A percentile compares a stretch with the other conserved stretches of the same genome.
Evolutionary conservation across 2,113 vertebrate genomes (phyloP).

Genomic region (Nerophis lumbriciformis): DNA sequence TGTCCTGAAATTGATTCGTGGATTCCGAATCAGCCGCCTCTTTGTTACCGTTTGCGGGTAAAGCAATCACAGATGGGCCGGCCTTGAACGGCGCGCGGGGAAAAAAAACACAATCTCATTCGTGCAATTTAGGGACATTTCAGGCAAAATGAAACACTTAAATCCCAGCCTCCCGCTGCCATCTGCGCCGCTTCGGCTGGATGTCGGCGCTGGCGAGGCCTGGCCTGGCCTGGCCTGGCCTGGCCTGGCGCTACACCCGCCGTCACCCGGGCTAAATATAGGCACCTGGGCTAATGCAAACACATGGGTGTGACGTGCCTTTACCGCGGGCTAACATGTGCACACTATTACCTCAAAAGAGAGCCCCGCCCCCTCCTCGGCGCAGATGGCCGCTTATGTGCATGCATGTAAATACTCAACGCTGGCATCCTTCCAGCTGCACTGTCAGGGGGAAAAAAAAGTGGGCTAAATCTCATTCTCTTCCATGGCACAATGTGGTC

Average conservation of each 20-base stretch:
- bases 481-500: neutral
- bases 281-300: slow-evolving; percentile 3
- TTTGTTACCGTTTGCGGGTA: neutral
- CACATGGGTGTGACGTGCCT: slow-evolving; percentile 12
- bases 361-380: slow-evolving; percentile 18
- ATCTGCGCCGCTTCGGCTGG: slow-evolving; percentile 15
- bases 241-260: too few species aligned
- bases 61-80: slow-evolving; percentile 12
- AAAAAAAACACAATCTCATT: slow-evolving; percentile 1
- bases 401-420: slow-evolving; percentile 36
- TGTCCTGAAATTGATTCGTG: neutral
- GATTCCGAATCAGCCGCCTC: neutral
- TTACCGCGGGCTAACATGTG: slow-evolving; percentile 31
- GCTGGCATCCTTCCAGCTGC: slow-evolving; percentile 35
- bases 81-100: neutral
- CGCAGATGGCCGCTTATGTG: slow-evolving; percentile 29
- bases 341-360: slow-evolving; percentile 40
- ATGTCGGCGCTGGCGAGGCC: neutral
- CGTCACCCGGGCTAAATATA: neutral
- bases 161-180: slow-evolving; percentile 8
- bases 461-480: slow-evolving; percentile 28
- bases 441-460: slow-evolving; percentile 22
- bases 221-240: too few species aligned
- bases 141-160: slow-evolving; percentile 1
- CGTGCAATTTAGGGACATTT: neutral